A percentile compares a stretch with the other conserved stretches of the same genome.
These are phyloP conservation scores for Urocitellus parryii DNA, from an alignment of 2,113 vertebrate genomes.

Conservation along the genomic window DNA sequence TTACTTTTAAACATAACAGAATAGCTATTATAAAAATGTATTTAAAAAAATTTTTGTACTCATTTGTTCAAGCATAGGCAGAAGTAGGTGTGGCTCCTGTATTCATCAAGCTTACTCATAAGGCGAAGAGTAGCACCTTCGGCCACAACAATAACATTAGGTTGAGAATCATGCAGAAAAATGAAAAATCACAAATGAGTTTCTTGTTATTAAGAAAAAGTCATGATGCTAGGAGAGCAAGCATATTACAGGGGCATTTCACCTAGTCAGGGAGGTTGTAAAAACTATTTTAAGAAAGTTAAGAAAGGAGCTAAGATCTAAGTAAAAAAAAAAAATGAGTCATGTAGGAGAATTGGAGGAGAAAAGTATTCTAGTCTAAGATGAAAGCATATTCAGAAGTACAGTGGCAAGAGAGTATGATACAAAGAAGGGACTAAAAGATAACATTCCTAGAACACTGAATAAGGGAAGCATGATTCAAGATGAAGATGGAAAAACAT, in stretches of 20 bases:
- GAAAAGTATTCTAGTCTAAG: neutral
- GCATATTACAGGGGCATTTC: neutral
- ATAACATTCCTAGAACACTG: neutral
- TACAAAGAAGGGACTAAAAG: neutral
- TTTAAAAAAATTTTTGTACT: neutral
- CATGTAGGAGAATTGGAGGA: neutral
- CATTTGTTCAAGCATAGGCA: neutral
- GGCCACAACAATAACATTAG: neutral
- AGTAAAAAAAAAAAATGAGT: neutral
- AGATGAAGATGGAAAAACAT: neutral
- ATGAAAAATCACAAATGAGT: slow-evolving; percentile 1
- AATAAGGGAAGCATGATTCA: neutral
- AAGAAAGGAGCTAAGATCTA: neutral
- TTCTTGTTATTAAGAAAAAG: neutral
- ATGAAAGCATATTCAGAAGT: neutral
- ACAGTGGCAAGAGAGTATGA: neutral
- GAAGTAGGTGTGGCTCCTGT: neutral
- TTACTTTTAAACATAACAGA: neutral
- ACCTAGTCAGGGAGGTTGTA: neutral
- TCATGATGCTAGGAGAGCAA: neutral
- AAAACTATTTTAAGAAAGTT: neutral
- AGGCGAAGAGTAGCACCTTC: neutral
- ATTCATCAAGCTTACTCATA: slow-evolving; percentile 11
- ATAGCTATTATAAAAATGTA: slow-evolving; percentile 22
- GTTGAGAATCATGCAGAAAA: slow-evolving; percentile 23